Base-by-base conservation (phyloP, 92 coral and sea anemone genomes). In the Epizoanthus stellaris region DNA sequence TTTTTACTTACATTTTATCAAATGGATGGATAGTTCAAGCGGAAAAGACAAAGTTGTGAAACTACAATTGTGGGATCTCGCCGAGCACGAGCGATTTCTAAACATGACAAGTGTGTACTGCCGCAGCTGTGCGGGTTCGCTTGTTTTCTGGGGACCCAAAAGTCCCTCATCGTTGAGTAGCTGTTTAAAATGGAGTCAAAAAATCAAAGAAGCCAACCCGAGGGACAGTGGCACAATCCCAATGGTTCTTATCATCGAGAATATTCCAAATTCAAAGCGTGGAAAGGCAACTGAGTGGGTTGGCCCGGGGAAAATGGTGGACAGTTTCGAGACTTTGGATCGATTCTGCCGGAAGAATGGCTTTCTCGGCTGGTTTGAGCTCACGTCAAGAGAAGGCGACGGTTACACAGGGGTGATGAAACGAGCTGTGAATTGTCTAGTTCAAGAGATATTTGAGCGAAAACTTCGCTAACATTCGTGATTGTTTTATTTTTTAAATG, bases 101-200 rank as follows among this genome's bases (percentile, higher is more conserved):
- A 94, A 94, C 70, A 94, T 94, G 98, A 94, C 98, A 6, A 82
- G 64, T 20, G 91, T 94, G 43, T 94, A 92, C 52, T 94, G 98
- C 77, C 93, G 95, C 47, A 94, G 91, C 54, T 94, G 95, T n/a
- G 88, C 92, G 17, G 98, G 98, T 2, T 93, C 98, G 20, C 85
- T 94, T 3, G 95, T 94, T 54, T 94, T 94, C 86, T 94, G 98
- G 98, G 98, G 98, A 49, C 98, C 98, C 4, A 94, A 94, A 75
- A 94, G 98, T 76, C 98, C 98, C 8, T 94, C 98, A 59, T 86
- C 93, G 13, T 86, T 94, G 77, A 93, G 89, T 53, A 92, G 95
- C 77, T 86, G 92, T 71, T 64, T 94, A 61, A 92, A 90, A 61
- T 94, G 98, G 98, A 92, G 95, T 69, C 93, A 94, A 73, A 94